Conservation (phyloP, 2,888 invertebrate species). For the Hydrotaea diabolus region DNA sequence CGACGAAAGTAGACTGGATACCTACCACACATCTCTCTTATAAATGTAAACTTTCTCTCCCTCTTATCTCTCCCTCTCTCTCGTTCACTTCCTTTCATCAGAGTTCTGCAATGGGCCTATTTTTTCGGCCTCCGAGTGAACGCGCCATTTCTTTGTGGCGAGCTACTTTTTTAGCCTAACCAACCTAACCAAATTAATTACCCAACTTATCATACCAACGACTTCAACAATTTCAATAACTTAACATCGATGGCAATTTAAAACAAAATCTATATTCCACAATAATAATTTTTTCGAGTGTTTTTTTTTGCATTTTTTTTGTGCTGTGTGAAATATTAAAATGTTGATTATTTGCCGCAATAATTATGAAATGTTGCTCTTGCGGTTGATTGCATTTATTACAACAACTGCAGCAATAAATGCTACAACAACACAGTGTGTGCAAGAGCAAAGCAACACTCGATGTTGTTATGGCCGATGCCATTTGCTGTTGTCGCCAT, state of each 20-base stretch:
- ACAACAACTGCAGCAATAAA: background rate
- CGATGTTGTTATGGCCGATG: constrained; percentile 15
- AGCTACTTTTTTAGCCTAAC: too few relatives aligned
- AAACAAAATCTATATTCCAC: background rate
- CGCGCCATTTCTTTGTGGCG: too few relatives aligned
- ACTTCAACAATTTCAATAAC: constrained; percentile 9
- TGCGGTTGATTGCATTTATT: constrained; percentile 65
- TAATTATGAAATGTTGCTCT: constrained; percentile 67
- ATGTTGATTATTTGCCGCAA: constrained; percentile 66
- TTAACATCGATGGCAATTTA: constrained; percentile 7
- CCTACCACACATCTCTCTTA: too few relatives aligned
- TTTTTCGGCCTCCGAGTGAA: too few relatives aligned
- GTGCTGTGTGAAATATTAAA: constrained; percentile 36
- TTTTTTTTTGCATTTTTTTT: background rate
- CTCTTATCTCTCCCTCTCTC: too few relatives aligned
- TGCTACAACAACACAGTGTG: background rate
- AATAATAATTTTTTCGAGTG: background rate
- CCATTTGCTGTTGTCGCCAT: constrained; percentile 50
- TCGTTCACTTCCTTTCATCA: too few relatives aligned
- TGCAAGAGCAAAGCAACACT: background rate
- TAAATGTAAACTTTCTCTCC: too few relatives aligned
- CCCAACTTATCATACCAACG: too few relatives aligned
- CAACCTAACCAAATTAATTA: too few relatives aligned
- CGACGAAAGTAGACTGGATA: too few relatives aligned
- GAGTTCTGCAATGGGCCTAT: too few relatives aligned